A percentile compares a stretch with the other conserved stretches of the same genome.
Evolutionary conservation across 2,113 vertebrate genomes (phyloP).

Genomic region (Nothocercus nigrocapillus): DNA sequence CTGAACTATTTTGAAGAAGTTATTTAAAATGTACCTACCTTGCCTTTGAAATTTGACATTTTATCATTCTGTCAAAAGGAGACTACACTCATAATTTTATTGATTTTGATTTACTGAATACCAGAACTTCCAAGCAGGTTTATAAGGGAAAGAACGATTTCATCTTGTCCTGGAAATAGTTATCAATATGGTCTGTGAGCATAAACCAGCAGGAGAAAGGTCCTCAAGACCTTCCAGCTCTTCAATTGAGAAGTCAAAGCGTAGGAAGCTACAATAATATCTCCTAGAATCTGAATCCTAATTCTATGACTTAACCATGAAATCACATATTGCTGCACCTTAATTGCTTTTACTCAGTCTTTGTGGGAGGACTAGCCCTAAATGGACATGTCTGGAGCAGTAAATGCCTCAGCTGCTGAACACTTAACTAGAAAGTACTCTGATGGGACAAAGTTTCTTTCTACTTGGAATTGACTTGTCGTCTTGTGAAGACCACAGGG

Average conservation of each 20-base stretch:
- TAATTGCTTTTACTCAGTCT: background rate
- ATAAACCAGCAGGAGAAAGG: background rate
- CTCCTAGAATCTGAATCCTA: background rate
- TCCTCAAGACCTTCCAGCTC: background rate
- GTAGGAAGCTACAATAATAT: background rate
- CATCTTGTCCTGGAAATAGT: background rate
- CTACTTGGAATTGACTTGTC: background rate
- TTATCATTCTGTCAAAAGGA: background rate
- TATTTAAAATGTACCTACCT: background rate
- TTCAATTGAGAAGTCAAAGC: background rate
- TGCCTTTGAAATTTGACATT: background rate
- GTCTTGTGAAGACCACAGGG: rapidly evolving
- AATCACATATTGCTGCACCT: background rate
- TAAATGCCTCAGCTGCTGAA: background rate
- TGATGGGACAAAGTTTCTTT: background rate
- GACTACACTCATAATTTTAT: background rate
- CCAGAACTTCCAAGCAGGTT: background rate
- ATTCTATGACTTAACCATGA: background rate
- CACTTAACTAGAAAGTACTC: background rate
- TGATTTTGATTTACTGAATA: background rate
- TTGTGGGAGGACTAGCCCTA: background rate
- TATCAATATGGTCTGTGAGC: background rate
- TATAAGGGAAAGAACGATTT: background rate
- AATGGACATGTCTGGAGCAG: background rate
- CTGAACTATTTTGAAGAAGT: background rate